Evolutionary conservation across 2,888 invertebrate genomes (phyloP).

Genomic region (Mechanitis messenoides): DNA sequence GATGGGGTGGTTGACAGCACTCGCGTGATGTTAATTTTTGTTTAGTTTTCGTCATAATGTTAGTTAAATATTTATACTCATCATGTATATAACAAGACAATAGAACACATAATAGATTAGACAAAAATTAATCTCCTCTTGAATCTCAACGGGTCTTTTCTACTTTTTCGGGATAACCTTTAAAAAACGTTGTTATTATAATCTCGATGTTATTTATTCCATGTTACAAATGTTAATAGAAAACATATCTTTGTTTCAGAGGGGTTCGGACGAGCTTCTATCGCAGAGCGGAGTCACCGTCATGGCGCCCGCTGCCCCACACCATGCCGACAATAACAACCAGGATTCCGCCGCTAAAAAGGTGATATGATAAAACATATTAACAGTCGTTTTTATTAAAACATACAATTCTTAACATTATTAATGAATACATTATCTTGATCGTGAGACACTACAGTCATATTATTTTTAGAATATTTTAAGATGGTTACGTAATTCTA

Average conservation of each 20-base stretch:
- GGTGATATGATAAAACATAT: slow-evolving; percentile 68
- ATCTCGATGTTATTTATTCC: no score
- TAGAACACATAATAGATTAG: background rate
- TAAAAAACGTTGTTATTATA: no score
- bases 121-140: background rate
- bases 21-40: slow-evolving; percentile 47
- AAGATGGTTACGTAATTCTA: slow-evolving; percentile 25
- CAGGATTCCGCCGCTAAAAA: slow-evolving; percentile 94
- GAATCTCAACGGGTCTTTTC: no score
- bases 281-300: slow-evolving; percentile 95
- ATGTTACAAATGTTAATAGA: background rate
- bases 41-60: slow-evolving; percentile 11
- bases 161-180: no score
- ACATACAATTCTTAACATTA: no score
- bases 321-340: slow-evolving; percentile 94
- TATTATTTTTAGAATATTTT: slow-evolving; percentile 36
- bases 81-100: slow-evolving; percentile 1
- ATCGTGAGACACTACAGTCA: background rate
- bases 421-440: no score
- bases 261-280: slow-evolving; percentile 98
- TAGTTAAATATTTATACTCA: background rate
- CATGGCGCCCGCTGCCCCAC: slow-evolving; percentile 94
- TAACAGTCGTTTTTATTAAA: no score
- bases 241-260: slow-evolving; percentile 76
- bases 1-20: slow-evolving; percentile 49